Base-by-base conservation (phyloP, 2,888 invertebrate genomes). In the Spodoptera picta region DNA sequence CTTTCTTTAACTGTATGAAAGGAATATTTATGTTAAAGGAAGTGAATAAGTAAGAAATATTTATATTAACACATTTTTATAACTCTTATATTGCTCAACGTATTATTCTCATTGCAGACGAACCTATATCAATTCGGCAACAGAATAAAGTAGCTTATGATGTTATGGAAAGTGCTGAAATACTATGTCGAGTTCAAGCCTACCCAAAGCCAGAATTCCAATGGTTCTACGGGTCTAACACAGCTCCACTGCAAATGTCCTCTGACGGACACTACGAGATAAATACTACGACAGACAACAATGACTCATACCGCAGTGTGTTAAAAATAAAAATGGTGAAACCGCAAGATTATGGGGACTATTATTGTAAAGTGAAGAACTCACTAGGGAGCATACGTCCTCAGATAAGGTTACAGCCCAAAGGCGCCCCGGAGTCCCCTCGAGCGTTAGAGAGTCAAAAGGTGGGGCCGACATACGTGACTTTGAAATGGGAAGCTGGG, bases 141-240 rank as follows among this genome's bases (percentile, higher is more conserved):
- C 97, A 98, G 88, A 97, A 97, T 83, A 98, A 98, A 92, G 98
- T 98, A 0, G 98, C 98, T 0, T 98, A 97, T 84, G 98, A 98
- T 86, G 90, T 97, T 6, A 95, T 96, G 65, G 98, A 98, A 90
- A 97, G 96, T 0, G 98, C 98, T 0, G 97, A 98, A 88, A 97
- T 99, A 27, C 96, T 97, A 0, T 98, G 98, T 89, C 96, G 97
- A 84, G 98, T 98, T 12, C 98, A 98, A 85, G 98, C 98, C 0
- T 98, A 98, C 90, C 98, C 98, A 0, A 97, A 98, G 82, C 98
- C 98, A 0, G 98, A 98, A 85, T 98, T 98, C 90, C 98, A 98
- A 83, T 99, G 98, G 98, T 97, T 96, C 83, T 98, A 96, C 83
- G 97, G 97, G 43, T 96, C 96, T 6, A 97, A 97, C 87, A 95